A percentile compares a stretch with the other conserved stretches of the same genome.
Conservation (phyloP, 2,888 invertebrate genomes). For the Sminthurides aquaticus region DNA sequence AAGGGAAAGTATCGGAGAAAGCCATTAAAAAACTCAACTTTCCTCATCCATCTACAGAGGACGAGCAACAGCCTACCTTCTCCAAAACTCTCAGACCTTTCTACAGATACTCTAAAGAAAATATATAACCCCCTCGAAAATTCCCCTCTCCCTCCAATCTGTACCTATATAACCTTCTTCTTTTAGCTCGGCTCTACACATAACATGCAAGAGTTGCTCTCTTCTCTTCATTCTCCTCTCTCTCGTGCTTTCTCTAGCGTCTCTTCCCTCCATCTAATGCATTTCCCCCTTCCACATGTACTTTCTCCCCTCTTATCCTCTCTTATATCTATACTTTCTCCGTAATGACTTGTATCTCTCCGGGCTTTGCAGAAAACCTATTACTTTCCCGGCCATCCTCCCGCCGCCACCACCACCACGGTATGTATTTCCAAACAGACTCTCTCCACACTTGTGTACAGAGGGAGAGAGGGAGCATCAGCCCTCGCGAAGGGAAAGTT, state of each 20-base stretch:
- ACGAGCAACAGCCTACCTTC: neutral
- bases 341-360: neutral
- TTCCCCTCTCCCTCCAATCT: neutral
- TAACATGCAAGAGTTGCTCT: no score
- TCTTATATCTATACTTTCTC: neutral
- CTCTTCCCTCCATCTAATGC: neutral
- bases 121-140: neutral
- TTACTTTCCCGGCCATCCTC: no score
- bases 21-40: neutral
- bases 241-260: neutral
- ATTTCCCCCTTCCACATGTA: neutral
- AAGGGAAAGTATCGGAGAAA: neutral
- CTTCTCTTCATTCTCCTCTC: neutral
- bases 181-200: no score
- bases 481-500: neutral
- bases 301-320: neutral
- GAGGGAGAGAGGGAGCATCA: no score
- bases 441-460: no score
- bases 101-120: neutral
- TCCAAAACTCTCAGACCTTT: neutral
- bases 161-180: no score
- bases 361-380: neutral
- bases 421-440: neutral
- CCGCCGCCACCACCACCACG: no score
- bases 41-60: neutral